These are phyloP conservation scores for Heteromormyrus szaboi DNA, from an alignment of 2,797 vertebrate species.

Conservation along the genomic window DNA sequence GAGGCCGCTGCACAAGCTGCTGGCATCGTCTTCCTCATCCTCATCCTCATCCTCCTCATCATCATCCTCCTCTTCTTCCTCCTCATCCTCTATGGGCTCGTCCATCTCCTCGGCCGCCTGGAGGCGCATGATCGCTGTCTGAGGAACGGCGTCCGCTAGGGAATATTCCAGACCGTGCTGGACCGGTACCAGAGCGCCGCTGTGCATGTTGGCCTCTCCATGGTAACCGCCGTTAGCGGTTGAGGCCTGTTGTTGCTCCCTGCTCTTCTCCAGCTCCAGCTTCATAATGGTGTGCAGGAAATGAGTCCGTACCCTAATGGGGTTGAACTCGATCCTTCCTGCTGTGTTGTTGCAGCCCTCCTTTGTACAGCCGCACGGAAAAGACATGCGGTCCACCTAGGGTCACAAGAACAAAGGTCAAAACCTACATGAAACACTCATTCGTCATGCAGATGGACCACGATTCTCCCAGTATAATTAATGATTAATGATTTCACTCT, in stretches of 20 bases:
- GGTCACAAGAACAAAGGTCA: not conserved
- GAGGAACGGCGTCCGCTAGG: conserved; percentile 64
- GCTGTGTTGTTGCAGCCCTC: conserved; percentile 86
- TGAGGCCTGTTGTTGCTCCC: conserved; percentile 75
- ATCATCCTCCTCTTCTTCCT: conserved; percentile 68
- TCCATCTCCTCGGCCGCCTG: conserved; percentile 74
- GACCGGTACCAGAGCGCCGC: conserved; percentile 62
- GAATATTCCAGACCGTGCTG: conserved; percentile 71
- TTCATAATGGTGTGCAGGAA: conserved; percentile 98
- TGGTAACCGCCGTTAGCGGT: conserved; percentile 80
- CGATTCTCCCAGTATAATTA: not conserved
- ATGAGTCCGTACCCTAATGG: conserved; percentile 88
- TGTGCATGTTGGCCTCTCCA: conserved; percentile 59
- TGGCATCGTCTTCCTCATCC: conserved; percentile 66
- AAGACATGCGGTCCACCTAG: conserved; percentile 94
- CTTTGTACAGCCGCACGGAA: conserved; percentile 90
- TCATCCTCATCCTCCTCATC: conserved; percentile 59
- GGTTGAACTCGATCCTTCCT: conserved; percentile 92
- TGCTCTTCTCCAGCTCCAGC: conserved; percentile 85
- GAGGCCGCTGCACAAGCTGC: conserved; percentile 85
- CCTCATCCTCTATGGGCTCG: conserved; percentile 61
- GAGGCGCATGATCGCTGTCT: conserved; percentile 74
- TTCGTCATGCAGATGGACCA: not conserved
- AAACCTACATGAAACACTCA: not conserved
- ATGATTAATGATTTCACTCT: not conserved